Conservation (phyloP, 2,113 vertebrate species). For the Chaetodon trifascialis region DNA sequence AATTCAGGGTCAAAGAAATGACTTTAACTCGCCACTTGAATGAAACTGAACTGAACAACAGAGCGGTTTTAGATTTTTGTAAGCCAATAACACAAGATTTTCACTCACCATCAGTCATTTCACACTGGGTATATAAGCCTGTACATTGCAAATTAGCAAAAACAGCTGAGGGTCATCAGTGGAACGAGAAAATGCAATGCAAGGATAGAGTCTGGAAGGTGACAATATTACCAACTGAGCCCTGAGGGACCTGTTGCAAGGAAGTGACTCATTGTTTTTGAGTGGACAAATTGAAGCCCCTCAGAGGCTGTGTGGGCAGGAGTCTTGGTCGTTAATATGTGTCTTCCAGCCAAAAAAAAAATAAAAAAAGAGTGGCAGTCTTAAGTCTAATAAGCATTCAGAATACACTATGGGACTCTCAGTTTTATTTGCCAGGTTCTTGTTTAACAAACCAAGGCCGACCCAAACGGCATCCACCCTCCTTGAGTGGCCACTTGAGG, state of each 20-base stretch:
- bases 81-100: background rate
- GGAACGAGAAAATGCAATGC: background rate
- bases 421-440: background rate
- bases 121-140: background rate
- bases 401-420: background rate
- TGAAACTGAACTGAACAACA: background rate
- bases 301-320: background rate
- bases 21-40: background rate
- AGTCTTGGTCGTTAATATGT: conserved; percentile 3
- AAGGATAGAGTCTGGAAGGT: background rate
- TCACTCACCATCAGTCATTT: background rate
- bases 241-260: background rate
- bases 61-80: background rate
- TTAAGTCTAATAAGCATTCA: background rate
- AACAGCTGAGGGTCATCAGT: background rate
- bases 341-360: background rate
- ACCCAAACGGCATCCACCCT: no score
- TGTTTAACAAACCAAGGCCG: background rate
- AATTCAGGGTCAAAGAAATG: conserved; percentile 21
- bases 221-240: conserved; percentile 12
- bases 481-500: no score
- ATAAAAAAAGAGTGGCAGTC: background rate
- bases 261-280: conserved; percentile 4
- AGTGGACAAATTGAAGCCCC: conserved; percentile 12
- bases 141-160: background rate